Evolutionary conservation across 1,140 invertebrate genomes (phyloP).

Genomic region (Drosophila elegans): DNA sequence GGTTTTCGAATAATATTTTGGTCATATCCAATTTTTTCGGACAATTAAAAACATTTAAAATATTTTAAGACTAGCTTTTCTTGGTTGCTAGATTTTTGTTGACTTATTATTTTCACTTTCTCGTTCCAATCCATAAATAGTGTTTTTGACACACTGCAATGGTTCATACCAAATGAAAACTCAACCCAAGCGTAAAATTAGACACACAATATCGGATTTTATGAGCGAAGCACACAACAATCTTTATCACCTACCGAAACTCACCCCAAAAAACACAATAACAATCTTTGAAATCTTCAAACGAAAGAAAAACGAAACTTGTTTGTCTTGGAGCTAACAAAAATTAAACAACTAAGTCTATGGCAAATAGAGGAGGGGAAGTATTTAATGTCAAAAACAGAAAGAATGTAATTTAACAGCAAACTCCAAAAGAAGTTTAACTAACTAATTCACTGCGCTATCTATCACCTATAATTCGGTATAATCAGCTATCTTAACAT

Average conservation of each 20-base stretch:
- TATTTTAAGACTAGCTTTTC: too few relatives aligned
- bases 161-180: conserved; percentile 12
- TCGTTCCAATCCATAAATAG: too few relatives aligned
- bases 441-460: conserved; percentile 19
- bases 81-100: too few relatives aligned
- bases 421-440: conserved; percentile 8
- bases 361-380: neutral
- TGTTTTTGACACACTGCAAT: neutral
- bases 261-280: conserved; percentile 21
- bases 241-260: conserved; percentile 46
- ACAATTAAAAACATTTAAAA: too few relatives aligned
- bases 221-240: conserved; percentile 38
- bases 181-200: conserved; percentile 69
- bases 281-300: conserved; percentile 48
- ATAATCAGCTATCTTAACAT: conserved; percentile 47
- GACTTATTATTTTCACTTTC: too few relatives aligned
- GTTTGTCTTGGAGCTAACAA: conserved; percentile 70
- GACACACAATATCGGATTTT: conserved; percentile 73
- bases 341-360: conserved; percentile 55
- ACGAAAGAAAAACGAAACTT: conserved; percentile 51
- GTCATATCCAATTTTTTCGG: too few relatives aligned
- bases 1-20: too few relatives aligned
- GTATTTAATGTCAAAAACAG: conserved; percentile 6
- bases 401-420: neutral
- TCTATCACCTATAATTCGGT: conserved; percentile 34